A percentile compares a stretch with the other conserved stretches of the same genome.
Evolutionary conservation across 1,140 invertebrate species (phyloP).

Genomic region (Tribolium castaneum): DNA sequence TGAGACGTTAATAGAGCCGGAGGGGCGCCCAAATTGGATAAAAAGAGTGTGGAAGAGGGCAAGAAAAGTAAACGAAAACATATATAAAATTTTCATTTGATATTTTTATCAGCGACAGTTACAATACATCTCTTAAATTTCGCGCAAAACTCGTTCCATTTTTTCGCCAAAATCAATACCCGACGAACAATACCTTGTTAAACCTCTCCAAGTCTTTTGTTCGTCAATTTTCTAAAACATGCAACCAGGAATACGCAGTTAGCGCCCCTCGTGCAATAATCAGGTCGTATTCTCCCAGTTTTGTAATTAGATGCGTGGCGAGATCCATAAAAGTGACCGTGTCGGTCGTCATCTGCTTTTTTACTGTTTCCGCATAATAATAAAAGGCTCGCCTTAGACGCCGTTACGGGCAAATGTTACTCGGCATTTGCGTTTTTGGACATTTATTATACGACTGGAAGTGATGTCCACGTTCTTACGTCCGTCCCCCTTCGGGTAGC

Average conservation of each 20-base stretch:
- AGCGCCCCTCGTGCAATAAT: slow-evolving; percentile 52
- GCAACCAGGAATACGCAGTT: background rate
- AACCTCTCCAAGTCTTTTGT: background rate
- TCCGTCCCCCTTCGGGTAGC: slow-evolving; percentile 31
- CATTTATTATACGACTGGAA: slow-evolving; percentile 59
- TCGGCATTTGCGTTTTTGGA: slow-evolving; percentile 62
- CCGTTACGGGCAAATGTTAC: slow-evolving; percentile 63
- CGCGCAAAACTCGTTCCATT: no score
- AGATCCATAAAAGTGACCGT: slow-evolving; percentile 53
- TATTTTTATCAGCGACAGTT: background rate
- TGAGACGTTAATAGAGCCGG: background rate
- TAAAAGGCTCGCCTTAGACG: slow-evolving; percentile 58
- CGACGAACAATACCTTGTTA: background rate
- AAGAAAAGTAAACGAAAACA: background rate
- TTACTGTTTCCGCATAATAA: slow-evolving; percentile 64
- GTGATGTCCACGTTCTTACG: slow-evolving; percentile 36
- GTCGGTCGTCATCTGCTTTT: slow-evolving; percentile 61
- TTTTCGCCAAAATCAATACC: background rate
- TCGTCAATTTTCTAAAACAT: background rate
- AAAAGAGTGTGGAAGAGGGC: background rate
- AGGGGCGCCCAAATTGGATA: background rate
- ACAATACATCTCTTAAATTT: no score
- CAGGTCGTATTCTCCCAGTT: slow-evolving; percentile 49
- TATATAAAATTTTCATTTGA: background rate
- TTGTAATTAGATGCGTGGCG: slow-evolving; percentile 61